Conservation (phyloP, 2,113 vertebrate genomes). For the Marmota flaviventris region DNA sequence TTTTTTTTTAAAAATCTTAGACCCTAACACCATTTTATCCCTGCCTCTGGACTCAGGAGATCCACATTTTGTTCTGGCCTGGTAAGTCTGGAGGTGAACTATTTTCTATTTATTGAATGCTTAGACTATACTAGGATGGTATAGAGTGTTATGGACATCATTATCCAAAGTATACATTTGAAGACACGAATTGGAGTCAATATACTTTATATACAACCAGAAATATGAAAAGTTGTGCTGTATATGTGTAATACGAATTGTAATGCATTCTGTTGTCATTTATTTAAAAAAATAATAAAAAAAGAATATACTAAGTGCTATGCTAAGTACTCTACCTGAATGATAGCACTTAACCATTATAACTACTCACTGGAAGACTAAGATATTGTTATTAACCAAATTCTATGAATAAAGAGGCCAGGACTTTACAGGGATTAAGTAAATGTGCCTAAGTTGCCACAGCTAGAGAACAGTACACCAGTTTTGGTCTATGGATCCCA, state of each 20-base stretch:
- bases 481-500: neutral
- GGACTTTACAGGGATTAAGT: neutral
- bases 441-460: neutral
- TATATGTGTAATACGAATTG: too few relatives aligned
- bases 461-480: neutral
- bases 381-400: neutral
- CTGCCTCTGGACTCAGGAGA: neutral
- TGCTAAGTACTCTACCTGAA: neutral
- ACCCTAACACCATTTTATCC: neutral
- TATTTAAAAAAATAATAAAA: too few relatives aligned
- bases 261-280: too few relatives aligned
- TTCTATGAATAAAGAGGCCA: neutral
- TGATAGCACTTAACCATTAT: neutral
- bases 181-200: too few relatives aligned
- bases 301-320: neutral
- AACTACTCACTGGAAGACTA: neutral
- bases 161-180: too few relatives aligned
- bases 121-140: neutral
- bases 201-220: too few relatives aligned
- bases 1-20: neutral
- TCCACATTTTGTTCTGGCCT: neutral
- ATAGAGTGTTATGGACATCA: too few relatives aligned
- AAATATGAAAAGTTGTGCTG: too few relatives aligned
- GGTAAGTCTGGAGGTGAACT: neutral
- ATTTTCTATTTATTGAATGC: neutral